Conservation (phyloP, 2,113 vertebrate genomes). For the Nerophis lumbriciformis region DNA sequence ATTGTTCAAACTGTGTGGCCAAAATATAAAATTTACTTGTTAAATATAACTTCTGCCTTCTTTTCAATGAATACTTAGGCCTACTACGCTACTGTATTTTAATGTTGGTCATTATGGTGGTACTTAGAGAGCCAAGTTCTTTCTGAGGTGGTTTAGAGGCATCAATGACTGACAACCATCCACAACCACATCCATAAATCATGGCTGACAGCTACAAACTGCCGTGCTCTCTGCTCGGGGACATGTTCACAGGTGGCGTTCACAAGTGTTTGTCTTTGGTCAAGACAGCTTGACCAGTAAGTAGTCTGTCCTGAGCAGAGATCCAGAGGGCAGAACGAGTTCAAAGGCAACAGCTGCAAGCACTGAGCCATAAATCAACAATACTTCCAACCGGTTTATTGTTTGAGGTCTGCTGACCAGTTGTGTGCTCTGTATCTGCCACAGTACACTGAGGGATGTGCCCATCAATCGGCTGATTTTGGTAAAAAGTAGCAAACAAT, state of each 20-base stretch:
- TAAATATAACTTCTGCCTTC: too few relatives aligned
- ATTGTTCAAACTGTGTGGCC: too few relatives aligned
- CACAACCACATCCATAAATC: constrained; percentile 38
- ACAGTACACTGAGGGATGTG: neutral
- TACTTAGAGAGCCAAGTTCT: too few relatives aligned
- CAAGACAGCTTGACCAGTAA: constrained; percentile 8
- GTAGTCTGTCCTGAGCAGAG: constrained; percentile 3
- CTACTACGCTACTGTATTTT: too few relatives aligned
- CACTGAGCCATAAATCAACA: constrained; percentile 1
- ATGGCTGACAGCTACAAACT: constrained; percentile 35
- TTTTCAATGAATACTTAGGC: too few relatives aligned
- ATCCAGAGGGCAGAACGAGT: neutral
- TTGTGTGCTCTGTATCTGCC: neutral
- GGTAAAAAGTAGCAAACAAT: too few relatives aligned
- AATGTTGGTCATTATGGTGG: too few relatives aligned
- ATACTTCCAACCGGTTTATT: constrained; percentile 7
- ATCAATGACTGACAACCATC: constrained; percentile 46
- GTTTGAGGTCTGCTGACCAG: neutral
- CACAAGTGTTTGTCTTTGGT: constrained; percentile 12
- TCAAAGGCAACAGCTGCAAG: constrained; percentile 3
- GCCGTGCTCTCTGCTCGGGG: constrained; percentile 11
- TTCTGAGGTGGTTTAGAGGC: neutral
- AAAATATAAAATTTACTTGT: too few relatives aligned
- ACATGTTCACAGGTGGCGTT: constrained; percentile 18
- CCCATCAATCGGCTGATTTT: too few relatives aligned